Conservation (phyloP, 2,888 invertebrate species). For the Scaptomyza polygonia region DNA sequence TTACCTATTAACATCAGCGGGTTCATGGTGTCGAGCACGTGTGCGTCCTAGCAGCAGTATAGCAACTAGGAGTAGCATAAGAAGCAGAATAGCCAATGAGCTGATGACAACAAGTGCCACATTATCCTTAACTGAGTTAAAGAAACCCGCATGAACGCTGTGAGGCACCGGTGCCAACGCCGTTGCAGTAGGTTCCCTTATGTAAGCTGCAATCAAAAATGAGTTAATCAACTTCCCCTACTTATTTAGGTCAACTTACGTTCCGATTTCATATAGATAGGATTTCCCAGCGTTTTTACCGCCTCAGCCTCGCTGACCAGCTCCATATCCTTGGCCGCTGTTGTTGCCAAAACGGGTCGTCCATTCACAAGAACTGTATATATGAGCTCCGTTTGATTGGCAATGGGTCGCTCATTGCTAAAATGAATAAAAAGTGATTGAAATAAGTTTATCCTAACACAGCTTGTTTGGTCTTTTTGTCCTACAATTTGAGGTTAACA, state of each 20-base stretch:
- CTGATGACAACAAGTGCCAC: conserved; percentile 81
- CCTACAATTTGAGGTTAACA: conserved; percentile 82
- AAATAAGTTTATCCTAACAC: not conserved
- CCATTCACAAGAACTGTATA: conserved; percentile 93
- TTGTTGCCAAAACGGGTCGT: conserved; percentile 91
- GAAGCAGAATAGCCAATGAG: conserved; percentile 80
- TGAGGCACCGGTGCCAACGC: conserved; percentile 83
- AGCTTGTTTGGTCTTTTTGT: not conserved
- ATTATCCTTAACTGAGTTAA: conserved; percentile 82
- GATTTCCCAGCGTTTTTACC: conserved; percentile 89
- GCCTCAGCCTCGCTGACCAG: conserved; percentile 92
- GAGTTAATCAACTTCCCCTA: not conserved
- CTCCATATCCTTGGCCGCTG: conserved; percentile 93
- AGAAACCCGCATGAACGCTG: conserved; percentile 76
- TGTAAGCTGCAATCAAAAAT: conserved; percentile 75
- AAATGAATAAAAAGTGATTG: not conserved
- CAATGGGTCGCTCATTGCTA: conserved; percentile 82
- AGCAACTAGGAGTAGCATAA: conserved; percentile 81
- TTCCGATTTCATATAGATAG: conserved; percentile 92
- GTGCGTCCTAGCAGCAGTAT: conserved; percentile 82
- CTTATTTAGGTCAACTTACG: conserved; percentile 86
- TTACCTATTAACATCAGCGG: conserved; percentile 79
- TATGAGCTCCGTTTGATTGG: conserved; percentile 87
- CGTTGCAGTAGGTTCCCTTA: conserved; percentile 84
- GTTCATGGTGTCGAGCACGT: conserved; percentile 68